Evolutionary conservation across 2,797 vertebrate species (phyloP).

Genomic region (Esox lucius): DNA sequence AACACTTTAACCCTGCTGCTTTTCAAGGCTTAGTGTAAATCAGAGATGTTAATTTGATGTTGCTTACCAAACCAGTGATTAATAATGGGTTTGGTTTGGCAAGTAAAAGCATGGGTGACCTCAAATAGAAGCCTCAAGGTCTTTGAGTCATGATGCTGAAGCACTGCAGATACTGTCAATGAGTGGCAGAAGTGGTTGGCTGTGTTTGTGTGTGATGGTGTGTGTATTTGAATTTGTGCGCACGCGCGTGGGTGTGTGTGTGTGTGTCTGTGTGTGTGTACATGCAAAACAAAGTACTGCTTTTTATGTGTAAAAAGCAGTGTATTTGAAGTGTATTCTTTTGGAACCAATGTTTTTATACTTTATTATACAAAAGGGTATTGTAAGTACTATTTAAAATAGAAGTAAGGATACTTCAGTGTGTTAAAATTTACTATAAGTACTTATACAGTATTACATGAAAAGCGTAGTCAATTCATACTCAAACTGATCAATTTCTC

Average conservation of each 20-base stretch:
- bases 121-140: conserved; percentile 22
- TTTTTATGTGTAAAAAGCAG: no score
- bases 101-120: conserved; percentile 48
- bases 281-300: no score
- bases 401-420: no score
- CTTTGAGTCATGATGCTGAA: conserved; percentile 38
- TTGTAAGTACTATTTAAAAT: no score
- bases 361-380: no score
- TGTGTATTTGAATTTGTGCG: neutral
- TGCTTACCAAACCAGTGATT: conserved; percentile 40
- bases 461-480: neutral
- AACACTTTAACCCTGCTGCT: conserved; percentile 27
- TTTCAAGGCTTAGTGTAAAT: conserved; percentile 37
- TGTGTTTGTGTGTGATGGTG: neutral
- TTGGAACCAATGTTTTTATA: no score
- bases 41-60: conserved; percentile 48
- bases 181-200: neutral
- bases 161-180: conserved; percentile 20
- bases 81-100: conserved; percentile 58
- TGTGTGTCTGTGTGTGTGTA: neutral
- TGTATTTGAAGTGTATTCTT: no score
- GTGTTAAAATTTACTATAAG: no score
- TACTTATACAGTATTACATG: no score
- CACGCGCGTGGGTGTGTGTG: neutral
- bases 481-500: neutral